These are phyloP conservation scores for Subacronicta megacephala DNA, from an alignment of 2,888 invertebrate species.

Conservation along the genomic window DNA sequence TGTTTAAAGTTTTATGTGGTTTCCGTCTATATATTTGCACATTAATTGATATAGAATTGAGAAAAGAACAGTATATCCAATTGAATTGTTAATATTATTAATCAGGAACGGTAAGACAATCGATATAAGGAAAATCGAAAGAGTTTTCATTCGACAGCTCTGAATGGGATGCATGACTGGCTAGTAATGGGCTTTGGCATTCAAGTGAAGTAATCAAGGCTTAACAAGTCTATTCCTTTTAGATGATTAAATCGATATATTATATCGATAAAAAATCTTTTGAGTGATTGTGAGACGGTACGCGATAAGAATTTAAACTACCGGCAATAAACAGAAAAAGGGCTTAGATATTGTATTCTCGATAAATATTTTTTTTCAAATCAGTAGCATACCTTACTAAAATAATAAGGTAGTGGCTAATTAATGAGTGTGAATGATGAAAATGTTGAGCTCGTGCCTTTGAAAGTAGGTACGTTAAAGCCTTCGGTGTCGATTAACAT, in stretches of 20 bases:
- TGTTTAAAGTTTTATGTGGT: conserved; percentile 5
- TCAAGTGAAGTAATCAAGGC: conserved; percentile 18
- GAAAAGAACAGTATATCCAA: conserved; percentile 2
- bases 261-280: background rate
- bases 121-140: conserved; percentile 24
- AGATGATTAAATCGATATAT: conserved; percentile 10
- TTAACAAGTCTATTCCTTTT: conserved; percentile 5
- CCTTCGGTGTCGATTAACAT: too few species aligned
- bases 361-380: too few species aligned
- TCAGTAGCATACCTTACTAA: too few species aligned
- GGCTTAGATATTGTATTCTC: background rate
- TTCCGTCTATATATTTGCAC: background rate
- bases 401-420: too few species aligned
- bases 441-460: too few species aligned
- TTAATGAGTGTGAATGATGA: too few species aligned
- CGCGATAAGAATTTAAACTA: background rate
- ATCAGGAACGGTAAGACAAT: conserved; percentile 34
- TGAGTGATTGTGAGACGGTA: background rate
- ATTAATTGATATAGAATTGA: background rate
- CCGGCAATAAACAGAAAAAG: background rate
- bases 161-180: conserved; percentile 21
- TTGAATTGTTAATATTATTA: conserved; percentile 23
- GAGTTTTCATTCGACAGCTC: conserved; percentile 22
- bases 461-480: too few species aligned
- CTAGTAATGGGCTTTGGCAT: conserved; percentile 16